These are phyloP conservation scores for Notothenia coriiceps DNA, from an alignment of 2,113 vertebrate species.

Conservation along the genomic window DNA sequence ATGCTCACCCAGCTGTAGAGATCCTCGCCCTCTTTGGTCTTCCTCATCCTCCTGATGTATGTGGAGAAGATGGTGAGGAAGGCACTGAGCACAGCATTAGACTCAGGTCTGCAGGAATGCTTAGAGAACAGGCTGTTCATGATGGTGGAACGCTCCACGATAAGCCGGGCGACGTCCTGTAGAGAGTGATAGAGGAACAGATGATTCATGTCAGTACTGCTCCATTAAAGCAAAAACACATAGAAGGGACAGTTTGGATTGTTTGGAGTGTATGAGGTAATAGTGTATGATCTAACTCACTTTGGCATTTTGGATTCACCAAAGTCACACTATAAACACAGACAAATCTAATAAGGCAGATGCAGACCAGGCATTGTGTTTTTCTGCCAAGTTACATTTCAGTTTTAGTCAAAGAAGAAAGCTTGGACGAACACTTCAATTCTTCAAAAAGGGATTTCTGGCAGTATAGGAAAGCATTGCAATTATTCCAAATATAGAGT, in stretches of 20 bases:
- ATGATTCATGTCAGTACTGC: not conserved
- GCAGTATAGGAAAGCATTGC: no score
- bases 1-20: slow-evolving; percentile 96
- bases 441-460: no score
- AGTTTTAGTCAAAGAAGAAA: no score
- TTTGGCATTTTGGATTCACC: no score
- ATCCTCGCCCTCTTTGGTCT: slow-evolving; percentile 97
- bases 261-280: no score
- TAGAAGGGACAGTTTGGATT: not conserved
- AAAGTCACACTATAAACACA: no score
- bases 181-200: not conserved
- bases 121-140: slow-evolving; percentile 97
- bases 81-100: slow-evolving; percentile 91
- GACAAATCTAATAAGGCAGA: no score
- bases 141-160: slow-evolving; percentile 98
- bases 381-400: no score
- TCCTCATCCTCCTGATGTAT: slow-evolving; percentile 94
- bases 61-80: slow-evolving; percentile 92
- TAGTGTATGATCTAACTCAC: no score
- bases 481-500: no score
- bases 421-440: no score
- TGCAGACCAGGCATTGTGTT: no score
- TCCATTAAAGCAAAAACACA: not conserved
- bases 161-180: slow-evolving; percentile 94
- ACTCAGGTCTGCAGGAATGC: slow-evolving; percentile 88